These are phyloP conservation scores for Hypothenemus hampei DNA, from an alignment of 1,140 invertebrate genomes.

Conservation along the genomic window DNA sequence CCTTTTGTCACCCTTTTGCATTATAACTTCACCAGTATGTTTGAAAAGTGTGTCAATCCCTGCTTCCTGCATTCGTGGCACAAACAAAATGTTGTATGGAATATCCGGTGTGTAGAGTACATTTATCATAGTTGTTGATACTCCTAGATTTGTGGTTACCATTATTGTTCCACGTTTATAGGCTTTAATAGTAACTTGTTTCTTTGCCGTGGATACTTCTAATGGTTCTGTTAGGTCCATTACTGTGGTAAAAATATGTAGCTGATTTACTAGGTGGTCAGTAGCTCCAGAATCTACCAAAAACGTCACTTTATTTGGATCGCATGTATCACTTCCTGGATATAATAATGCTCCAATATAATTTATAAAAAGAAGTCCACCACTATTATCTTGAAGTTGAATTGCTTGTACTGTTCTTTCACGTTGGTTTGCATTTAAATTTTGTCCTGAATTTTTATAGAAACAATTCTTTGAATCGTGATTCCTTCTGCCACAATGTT, in stretches of 20 bases:
- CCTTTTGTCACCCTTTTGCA: slow-evolving; percentile 27
- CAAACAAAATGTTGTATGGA: slow-evolving; percentile 38
- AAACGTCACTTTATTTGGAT: slow-evolving; percentile 6
- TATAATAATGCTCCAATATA: neutral
- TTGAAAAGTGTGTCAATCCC: slow-evolving; percentile 35
- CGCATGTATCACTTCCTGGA: neutral
- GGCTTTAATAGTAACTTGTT: slow-evolving; percentile 2
- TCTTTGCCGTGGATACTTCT: slow-evolving; percentile 18
- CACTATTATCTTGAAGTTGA: neutral
- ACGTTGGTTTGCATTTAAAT: neutral
- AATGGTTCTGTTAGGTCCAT: slow-evolving; percentile 6
- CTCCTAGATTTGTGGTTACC: slow-evolving; percentile 14
- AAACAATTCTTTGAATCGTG: slow-evolving; percentile 11
- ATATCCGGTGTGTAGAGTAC: slow-evolving; percentile 21
- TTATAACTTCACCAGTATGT: slow-evolving; percentile 30
- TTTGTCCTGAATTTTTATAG: slow-evolving; percentile 17
- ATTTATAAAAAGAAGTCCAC: slow-evolving; percentile 9
- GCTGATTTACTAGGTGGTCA: slow-evolving; percentile 16
- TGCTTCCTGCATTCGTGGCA: slow-evolving; percentile 35
- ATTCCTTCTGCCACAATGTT: slow-evolving; percentile 17
- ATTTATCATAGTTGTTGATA: slow-evolving; percentile 3
- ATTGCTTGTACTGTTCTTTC: neutral
- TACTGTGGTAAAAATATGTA: slow-evolving; percentile 5
- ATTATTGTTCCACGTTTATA: slow-evolving; percentile 8
- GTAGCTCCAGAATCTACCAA: slow-evolving; percentile 23